These are phyloP conservation scores for Dynastes tityus DNA, from an alignment of 2,888 invertebrate species.

Conservation along the genomic window DNA sequence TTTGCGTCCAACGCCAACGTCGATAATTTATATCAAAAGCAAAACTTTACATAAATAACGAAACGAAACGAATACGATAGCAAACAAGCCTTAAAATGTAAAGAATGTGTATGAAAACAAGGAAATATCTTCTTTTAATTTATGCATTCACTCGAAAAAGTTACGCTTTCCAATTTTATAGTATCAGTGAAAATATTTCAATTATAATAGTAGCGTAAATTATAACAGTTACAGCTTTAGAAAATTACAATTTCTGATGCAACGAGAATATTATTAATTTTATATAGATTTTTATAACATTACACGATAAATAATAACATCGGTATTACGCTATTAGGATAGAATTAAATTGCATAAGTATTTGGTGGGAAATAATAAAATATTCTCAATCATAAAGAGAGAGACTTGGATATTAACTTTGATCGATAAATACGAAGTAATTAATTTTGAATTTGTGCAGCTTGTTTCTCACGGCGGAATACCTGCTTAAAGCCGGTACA, in stretches of 20 bases:
- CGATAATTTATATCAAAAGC: too few species aligned
- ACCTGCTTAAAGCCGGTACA: constrained; percentile 64
- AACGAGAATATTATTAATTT: constrained; percentile 31
- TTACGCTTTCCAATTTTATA: constrained; percentile 67
- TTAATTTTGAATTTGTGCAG: constrained; percentile 68
- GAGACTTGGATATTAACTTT: constrained; percentile 58
- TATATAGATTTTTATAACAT: constrained; percentile 16
- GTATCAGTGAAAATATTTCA: constrained; percentile 61
- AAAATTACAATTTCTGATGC: constrained; percentile 44
- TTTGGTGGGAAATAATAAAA: constrained; percentile 36
- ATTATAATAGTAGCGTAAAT: constrained; percentile 30
- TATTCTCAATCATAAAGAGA: constrained; percentile 19
- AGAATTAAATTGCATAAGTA: not conserved
- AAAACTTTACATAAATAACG: too few species aligned
- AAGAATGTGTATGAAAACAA: constrained; percentile 58
- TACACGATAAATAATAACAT: not conserved
- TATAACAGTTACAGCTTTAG: constrained; percentile 20
- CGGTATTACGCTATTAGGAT: not conserved
- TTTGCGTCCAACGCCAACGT: too few species aligned
- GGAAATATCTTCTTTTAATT: constrained; percentile 63
- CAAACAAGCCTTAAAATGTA: not conserved
- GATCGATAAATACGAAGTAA: constrained; percentile 69
- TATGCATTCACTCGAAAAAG: constrained; percentile 35
- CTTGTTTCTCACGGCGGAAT: constrained; percentile 66
- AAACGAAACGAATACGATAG: too few species aligned